These are phyloP conservation scores for Drosophila varians DNA, from an alignment of 1,140 invertebrate species.

Conservation along the genomic window DNA sequence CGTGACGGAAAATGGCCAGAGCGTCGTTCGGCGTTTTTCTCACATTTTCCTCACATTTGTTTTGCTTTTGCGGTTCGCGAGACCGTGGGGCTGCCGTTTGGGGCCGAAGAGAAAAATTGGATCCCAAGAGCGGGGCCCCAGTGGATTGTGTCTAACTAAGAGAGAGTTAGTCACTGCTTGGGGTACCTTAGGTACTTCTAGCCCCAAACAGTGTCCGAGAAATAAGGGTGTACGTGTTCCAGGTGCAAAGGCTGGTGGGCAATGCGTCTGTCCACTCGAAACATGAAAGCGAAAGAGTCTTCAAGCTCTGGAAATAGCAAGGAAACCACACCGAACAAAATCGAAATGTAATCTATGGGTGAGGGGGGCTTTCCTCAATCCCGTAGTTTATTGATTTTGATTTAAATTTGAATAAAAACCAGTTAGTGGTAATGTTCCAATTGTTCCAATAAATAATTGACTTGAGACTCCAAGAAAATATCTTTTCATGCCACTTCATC, in stretches of 20 bases:
- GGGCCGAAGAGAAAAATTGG: conserved; percentile 21
- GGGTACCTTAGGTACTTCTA: conserved; percentile 30
- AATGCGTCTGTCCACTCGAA: conserved; percentile 29
- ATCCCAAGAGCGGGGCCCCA: conserved; percentile 47
- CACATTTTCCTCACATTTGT: conserved; percentile 75
- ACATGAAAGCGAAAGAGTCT: conserved; percentile 60
- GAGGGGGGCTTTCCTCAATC: too few relatives aligned
- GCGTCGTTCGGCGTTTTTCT: conserved; percentile 51
- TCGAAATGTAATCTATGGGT: background rate
- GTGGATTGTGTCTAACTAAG: conserved; percentile 64
- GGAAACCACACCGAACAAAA: conserved; percentile 1
- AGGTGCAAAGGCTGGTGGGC: background rate
- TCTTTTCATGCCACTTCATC: background rate
- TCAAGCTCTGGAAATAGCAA: conserved; percentile 24
- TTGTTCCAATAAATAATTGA: too few relatives aligned
- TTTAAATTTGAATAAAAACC: too few relatives aligned
- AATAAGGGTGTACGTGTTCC: background rate
- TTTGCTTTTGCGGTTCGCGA: conserved; percentile 72
- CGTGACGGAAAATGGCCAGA: conserved; percentile 54
- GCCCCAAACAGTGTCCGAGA: conserved; percentile 36
- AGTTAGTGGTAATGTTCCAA: too few relatives aligned
- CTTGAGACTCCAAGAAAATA: too few relatives aligned
- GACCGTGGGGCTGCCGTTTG: conserved; percentile 12
- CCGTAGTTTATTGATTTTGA: background rate
- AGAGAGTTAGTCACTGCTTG: conserved; percentile 29